A percentile compares a stretch with the other conserved stretches of the same genome.
phyloP scores from a whole-genome alignment of 2,888 invertebrate species.

The Leptinotarsa haldemani region DNA sequence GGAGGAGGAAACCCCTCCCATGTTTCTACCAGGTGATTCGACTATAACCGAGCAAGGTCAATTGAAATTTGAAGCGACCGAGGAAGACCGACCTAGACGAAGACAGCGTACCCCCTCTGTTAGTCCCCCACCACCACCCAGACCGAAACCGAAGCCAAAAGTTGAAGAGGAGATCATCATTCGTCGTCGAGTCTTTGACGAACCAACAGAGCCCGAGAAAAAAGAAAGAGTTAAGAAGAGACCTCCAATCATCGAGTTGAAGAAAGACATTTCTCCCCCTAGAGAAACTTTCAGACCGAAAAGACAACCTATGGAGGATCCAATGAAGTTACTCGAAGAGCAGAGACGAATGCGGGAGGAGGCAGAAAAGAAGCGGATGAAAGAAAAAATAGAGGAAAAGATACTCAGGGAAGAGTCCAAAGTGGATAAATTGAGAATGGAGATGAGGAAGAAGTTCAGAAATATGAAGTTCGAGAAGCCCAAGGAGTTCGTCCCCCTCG shows the following conservation, averaged over 20 bases:
- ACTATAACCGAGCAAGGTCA: conserved; percentile 62
- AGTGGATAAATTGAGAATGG: conserved; percentile 59
- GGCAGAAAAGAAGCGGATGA: conserved; percentile 61
- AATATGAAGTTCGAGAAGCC: conserved; percentile 61
- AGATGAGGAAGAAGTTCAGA: conserved; percentile 60
- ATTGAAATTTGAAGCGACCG: conserved; percentile 60
- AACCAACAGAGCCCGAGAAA: conserved; percentile 54
- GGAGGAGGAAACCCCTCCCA: conserved; percentile 64
- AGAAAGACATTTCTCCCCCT: conserved; percentile 49
- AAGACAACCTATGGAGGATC: conserved; percentile 58
- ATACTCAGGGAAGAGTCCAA: conserved; percentile 59
- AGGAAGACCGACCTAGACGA: conserved; percentile 56
- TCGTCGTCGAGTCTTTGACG: conserved; percentile 57
- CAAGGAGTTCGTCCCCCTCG: conserved; percentile 58
- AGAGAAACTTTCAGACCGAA: conserved; percentile 51
- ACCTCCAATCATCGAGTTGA: conserved; percentile 46
- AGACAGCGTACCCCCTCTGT: conserved; percentile 48
- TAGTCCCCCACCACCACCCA: conserved; percentile 50
- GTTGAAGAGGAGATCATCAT: conserved; percentile 58
- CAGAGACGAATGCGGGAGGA: conserved; percentile 57
- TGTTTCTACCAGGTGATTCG: conserved; percentile 62
- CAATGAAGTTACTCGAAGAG: conserved; percentile 56
- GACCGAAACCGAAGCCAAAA: conserved; percentile 54
- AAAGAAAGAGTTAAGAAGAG: conserved; percentile 59
- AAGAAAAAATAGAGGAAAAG: conserved; percentile 59